Evolutionary conservation across 2,888 invertebrate genomes (phyloP), one percentile per base, ranked within the genome.

Genomic region (Buathra laborator): DNA sequence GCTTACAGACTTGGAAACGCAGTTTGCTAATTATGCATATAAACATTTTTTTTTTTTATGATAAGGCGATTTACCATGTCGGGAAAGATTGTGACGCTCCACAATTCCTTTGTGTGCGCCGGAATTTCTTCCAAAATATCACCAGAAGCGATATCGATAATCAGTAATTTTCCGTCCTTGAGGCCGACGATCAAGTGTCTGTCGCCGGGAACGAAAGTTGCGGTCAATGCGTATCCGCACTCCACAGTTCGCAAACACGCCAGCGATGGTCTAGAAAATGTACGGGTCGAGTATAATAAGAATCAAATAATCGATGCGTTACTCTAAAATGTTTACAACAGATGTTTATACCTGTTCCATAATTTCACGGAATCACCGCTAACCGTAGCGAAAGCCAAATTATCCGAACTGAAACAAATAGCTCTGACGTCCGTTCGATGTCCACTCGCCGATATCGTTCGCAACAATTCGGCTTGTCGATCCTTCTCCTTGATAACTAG

Each of bases 391-490:
- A 99, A 95, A 1, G 98, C 98, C 83, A 98, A 95, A 91, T 97
- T 98, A 94, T 99, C 99, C 1, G 98, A 97, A 92, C 98, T 98
- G 92, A 99, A 98, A 77, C 97, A 96, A 29, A 99, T 95, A 29
- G 97, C 96, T 71, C 98, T 95, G 6, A 99, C 97, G 91, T 99
- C 98, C 66, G 97, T 97, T 80, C 98, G 97, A 94, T 99, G 99
- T 0, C 99, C 99, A 14, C 97, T 96, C 84, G 95, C 95, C 0
- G 95, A 95, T 66, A 98, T 95, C 76, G 96, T 96, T 84, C 97
- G 95, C 16, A 97, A 93, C 91, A 94, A 90, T 86, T 94, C 94
- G 91, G 95, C 94, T 94, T 96, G 96, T 29, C 94, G 88, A 89
- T 95, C 94, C 0, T 95, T 95, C 1, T 96, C 95, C 62, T 89